Percentiles rank a stretch among this genome's conserved stretches.
These are phyloP conservation scores for Mico argentatus DNA, from an alignment of 2,797 vertebrate genomes.

Conservation along the genomic window DNA sequence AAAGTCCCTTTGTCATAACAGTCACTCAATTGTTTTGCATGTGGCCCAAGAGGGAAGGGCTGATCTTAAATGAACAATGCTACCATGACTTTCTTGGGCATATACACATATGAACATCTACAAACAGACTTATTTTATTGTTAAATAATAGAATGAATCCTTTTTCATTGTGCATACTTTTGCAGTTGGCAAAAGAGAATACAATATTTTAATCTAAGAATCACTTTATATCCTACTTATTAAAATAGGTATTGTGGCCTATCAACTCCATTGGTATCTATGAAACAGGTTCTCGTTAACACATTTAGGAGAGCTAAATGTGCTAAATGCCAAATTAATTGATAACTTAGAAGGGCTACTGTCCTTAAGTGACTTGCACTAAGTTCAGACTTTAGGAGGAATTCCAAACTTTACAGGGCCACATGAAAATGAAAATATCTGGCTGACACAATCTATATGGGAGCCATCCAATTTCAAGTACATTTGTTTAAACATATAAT, in stretches of 20 bases:
- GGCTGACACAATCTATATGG: neutral
- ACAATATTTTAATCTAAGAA: neutral
- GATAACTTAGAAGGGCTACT: neutral
- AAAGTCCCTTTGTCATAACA: neutral
- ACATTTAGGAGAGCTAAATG: neutral
- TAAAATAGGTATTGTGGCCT: neutral
- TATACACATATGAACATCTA: neutral
- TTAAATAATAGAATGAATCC: conserved; percentile 29
- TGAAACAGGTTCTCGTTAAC: conserved; percentile 27
- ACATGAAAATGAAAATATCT: neutral
- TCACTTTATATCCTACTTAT: neutral
- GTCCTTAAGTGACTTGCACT: neutral
- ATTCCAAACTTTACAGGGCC: neutral
- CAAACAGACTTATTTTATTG: neutral
- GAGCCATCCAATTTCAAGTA: neutral
- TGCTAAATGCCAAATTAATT: neutral
- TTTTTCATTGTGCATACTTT: conserved; percentile 18
- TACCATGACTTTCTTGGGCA: neutral
- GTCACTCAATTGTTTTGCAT: neutral
- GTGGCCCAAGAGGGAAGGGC: neutral
- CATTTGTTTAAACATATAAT: conserved; percentile 36
- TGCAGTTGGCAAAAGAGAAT: neutral
- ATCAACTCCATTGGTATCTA: neutral
- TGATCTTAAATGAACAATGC: neutral
- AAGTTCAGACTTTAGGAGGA: neutral